Conservation (phyloP, 2,888 invertebrate species). For the Agapetus fuscipes region DNA sequence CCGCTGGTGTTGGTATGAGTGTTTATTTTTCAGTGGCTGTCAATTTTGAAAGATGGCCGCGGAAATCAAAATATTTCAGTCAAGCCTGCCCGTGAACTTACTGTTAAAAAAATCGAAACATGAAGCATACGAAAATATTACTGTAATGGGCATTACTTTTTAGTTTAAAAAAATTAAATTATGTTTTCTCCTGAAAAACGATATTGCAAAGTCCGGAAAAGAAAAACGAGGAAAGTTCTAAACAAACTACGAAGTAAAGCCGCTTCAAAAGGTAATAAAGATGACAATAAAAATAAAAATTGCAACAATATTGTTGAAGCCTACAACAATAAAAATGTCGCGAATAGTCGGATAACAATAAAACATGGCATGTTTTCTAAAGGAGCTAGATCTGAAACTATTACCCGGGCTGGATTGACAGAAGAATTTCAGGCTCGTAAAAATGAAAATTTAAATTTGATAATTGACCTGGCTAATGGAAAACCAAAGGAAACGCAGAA, state of each 20-base stretch:
- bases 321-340: conserved; percentile 26
- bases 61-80: no score
- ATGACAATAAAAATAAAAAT: no score
- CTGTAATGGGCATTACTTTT: no score
- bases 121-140: no score
- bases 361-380: conserved; percentile 30
- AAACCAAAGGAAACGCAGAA: no score
- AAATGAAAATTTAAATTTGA: conserved; percentile 18
- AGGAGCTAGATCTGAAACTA: conserved; percentile 34
- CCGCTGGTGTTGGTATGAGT: no score
- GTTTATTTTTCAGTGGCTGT: no score
- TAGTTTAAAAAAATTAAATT: neutral
- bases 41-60: no score
- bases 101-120: no score
- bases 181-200: conserved; percentile 6
- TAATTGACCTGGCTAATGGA: conserved; percentile 21
- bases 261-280: conserved; percentile 13
- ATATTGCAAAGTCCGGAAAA: conserved; percentile 20
- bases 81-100: no score
- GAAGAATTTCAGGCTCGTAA: conserved; percentile 25
- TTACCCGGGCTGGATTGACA: conserved; percentile 29
- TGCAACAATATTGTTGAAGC: neutral
- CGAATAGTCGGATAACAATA: conserved; percentile 32
- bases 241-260: conserved; percentile 34
- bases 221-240: conserved; percentile 33